phyloP scores from a whole-genome alignment of 2,888 invertebrate species.

The Agriopis aurantiaria region DNA sequence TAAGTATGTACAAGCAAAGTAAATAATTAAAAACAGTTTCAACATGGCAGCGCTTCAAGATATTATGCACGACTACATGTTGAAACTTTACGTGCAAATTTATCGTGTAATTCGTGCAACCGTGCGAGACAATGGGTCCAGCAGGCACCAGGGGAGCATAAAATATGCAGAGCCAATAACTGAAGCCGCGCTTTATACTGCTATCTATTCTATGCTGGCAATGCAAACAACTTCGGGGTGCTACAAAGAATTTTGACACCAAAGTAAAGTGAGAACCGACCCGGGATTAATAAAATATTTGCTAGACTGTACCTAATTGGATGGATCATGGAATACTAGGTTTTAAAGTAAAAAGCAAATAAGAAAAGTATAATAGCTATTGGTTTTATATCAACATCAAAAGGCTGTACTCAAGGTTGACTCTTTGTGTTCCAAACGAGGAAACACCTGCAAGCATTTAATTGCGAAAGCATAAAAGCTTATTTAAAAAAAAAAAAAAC shows the following conservation, averaged over 20 bases:
- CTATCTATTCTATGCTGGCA: neutral
- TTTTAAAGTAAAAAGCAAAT: no score
- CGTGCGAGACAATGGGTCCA: constrained; percentile 4
- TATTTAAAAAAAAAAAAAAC: no score
- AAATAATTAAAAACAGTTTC: neutral
- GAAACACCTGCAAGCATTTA: no score
- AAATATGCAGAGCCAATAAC: constrained; percentile 32
- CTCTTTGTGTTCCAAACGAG: no score
- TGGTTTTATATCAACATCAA: no score
- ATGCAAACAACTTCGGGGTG: constrained; percentile 3
- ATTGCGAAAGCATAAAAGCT: no score
- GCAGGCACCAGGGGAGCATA: constrained; percentile 27
- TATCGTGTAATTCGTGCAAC: constrained; percentile 15
- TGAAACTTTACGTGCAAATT: constrained; percentile 12
- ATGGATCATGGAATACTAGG: neutral
- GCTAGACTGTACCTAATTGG: neutral
- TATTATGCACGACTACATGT: constrained; percentile 11
- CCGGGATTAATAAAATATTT: neutral
- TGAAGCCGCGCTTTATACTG: neutral
- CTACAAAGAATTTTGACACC: constrained; percentile 10
- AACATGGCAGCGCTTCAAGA: neutral
- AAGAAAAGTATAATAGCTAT: no score
- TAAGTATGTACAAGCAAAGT: neutral
- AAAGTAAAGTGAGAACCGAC: neutral
- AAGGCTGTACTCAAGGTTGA: no score